Conservation (phyloP, 2,888 invertebrate species). For the Spilarctia lutea region DNA sequence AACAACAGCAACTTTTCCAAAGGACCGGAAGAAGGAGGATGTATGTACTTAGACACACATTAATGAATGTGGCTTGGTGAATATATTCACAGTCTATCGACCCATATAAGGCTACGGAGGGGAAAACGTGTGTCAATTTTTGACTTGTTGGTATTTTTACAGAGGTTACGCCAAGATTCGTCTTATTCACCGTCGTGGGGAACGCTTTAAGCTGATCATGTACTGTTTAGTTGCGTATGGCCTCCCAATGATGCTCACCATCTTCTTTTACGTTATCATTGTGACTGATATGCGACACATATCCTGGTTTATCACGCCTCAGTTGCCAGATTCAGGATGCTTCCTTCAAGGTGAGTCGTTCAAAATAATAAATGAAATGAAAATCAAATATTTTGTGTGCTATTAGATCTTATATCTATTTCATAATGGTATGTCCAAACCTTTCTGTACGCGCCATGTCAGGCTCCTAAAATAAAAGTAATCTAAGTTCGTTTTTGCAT, state of each 20-base stretch:
- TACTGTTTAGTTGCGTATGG: conserved; percentile 76
- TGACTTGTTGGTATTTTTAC: conserved; percentile 24
- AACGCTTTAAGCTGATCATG: conserved; percentile 72
- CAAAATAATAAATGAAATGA: neutral
- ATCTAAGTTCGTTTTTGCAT: no score
- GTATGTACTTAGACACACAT: no score
- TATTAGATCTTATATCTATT: neutral
- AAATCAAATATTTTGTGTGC: neutral
- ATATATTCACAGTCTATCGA: no score
- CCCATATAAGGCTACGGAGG: neutral
- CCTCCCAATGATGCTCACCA: conserved; percentile 66
- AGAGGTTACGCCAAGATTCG: conserved; percentile 80
- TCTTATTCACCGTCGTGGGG: conserved; percentile 75
- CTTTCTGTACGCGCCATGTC: neutral
- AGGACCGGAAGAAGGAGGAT: no score
- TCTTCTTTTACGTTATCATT: conserved; percentile 49
- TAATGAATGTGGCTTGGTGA: no score
- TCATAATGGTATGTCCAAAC: no score
- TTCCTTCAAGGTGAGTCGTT: conserved; percentile 67
- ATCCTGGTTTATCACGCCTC: conserved; percentile 73
- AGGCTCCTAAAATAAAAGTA: no score
- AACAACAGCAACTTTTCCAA: no score
- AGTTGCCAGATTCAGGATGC: conserved; percentile 61
- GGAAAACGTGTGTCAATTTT: no score
- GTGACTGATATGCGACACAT: conserved; percentile 47